phyloP scores from a whole-genome alignment of 2,888 invertebrate species.

The Pasiphila rectangulata region DNA sequence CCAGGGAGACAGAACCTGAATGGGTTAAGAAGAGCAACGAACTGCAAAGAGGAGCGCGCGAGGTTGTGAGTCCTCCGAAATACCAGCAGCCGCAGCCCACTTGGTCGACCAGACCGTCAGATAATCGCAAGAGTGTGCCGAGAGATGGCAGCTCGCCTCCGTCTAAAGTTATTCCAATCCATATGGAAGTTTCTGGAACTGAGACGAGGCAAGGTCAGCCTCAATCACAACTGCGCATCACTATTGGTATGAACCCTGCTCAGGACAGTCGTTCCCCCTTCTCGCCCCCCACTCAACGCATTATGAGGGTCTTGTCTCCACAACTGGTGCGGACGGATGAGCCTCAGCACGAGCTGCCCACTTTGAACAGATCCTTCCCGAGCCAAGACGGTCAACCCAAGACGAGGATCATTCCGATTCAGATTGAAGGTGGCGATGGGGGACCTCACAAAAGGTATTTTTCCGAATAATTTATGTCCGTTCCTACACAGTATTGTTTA shows the following conservation, averaged over 20 bases:
- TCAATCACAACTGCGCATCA: constrained; percentile 71
- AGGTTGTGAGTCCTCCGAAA: constrained; percentile 69
- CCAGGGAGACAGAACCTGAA: constrained; percentile 69
- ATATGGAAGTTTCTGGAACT: constrained; percentile 80
- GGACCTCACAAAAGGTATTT: constrained; percentile 68
- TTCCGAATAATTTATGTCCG: background rate
- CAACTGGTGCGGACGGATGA: constrained; percentile 76
- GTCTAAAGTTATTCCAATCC: constrained; percentile 83
- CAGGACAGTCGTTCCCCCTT: constrained; percentile 51
- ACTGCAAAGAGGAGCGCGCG: constrained; percentile 61
- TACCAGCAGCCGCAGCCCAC: constrained; percentile 68
- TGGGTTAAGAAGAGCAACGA: constrained; percentile 73
- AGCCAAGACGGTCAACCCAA: constrained; percentile 65
- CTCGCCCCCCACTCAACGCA: constrained; percentile 76
- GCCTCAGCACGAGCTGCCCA: constrained; percentile 62
- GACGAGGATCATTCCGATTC: constrained; percentile 83
- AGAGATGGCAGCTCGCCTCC: constrained; percentile 59
- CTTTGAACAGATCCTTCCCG: constrained; percentile 58
- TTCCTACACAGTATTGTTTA: too few relatives aligned
- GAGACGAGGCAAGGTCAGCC: constrained; percentile 54
- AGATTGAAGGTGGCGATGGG: constrained; percentile 75
- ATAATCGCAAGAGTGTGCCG: constrained; percentile 70
- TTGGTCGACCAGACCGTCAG: constrained; percentile 73
- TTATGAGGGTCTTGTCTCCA: constrained; percentile 75
- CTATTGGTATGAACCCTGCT: constrained; percentile 67